These are phyloP conservation scores for Phasianus colchicus DNA, from an alignment of 2,113 vertebrate species.

Conservation along the genomic window DNA sequence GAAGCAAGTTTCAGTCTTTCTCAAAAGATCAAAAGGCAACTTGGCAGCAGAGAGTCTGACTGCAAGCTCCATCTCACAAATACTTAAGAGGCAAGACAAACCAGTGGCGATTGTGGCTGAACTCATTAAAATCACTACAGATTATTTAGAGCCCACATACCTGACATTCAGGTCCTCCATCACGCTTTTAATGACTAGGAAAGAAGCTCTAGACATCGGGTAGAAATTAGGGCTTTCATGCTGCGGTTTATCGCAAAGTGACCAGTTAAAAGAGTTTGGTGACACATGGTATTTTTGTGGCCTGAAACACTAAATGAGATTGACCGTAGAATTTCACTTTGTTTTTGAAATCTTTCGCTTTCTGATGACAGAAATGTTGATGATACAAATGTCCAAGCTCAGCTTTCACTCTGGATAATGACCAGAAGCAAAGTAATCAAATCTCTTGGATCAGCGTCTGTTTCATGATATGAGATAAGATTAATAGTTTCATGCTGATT, in stretches of 20 bases:
- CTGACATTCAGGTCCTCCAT: constrained; percentile 32
- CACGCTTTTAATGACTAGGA: neutral
- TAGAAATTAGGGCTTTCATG: constrained; percentile 5
- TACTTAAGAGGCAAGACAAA: constrained; percentile 52
- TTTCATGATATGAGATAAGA: constrained; percentile 52
- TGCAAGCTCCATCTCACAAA: constrained; percentile 42
- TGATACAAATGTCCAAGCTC: neutral
- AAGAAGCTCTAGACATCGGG: neutral
- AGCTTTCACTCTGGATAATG: constrained; percentile 34
- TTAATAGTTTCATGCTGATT: constrained; percentile 68
- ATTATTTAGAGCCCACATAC: constrained; percentile 49
- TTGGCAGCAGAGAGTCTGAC: constrained; percentile 40
- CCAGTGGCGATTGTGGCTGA: constrained; percentile 33
- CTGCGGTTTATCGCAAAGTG: fast-evolving
- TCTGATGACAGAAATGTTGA: constrained; percentile 33
- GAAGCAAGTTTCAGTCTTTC: constrained; percentile 13
- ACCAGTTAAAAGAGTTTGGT: neutral
- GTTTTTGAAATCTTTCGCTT: constrained; percentile 19
- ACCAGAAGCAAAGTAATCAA: constrained; percentile 58
- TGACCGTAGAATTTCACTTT: neutral
- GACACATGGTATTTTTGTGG: neutral
- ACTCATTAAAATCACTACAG: constrained; percentile 54
- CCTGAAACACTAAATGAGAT: neutral
- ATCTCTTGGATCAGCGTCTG: constrained; percentile 54
- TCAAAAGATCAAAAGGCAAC: constrained; percentile 33